phyloP scores from a whole-genome alignment of 1,140 invertebrate species.

The Drosophila saltans region DNA sequence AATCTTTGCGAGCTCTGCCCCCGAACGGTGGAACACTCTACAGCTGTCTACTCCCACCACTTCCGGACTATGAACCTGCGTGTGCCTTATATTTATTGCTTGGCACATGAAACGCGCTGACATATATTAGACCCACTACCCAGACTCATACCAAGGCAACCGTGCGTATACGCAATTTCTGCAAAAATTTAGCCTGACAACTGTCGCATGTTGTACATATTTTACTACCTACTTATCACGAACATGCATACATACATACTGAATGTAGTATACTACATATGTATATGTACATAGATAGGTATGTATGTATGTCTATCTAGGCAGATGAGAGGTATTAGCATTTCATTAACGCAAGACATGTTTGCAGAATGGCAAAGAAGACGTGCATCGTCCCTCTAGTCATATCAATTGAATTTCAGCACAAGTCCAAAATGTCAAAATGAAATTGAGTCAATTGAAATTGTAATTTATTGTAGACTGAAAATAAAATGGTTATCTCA shows the following conservation, averaged over 20 bases:
- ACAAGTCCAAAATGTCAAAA: constrained; percentile 1
- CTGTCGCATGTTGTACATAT: constrained; percentile 8
- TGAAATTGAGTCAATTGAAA: constrained; percentile 8
- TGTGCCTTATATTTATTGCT: constrained; percentile 56
- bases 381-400: not conserved
- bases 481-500: not conserved
- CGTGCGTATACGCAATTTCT: constrained; percentile 66
- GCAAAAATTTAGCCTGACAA: constrained; percentile 48
- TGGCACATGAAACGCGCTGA: constrained; percentile 35
- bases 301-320: not conserved
- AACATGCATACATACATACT: not conserved
- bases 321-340: constrained; percentile 5
- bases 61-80: constrained; percentile 26
- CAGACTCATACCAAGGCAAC: constrained; percentile 9
- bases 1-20: constrained; percentile 41
- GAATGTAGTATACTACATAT: not conserved
- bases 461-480: not conserved
- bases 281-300: not conserved
- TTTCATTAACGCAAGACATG: constrained; percentile 4
- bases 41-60: not conserved
- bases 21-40: not conserved
- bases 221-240: constrained; percentile 21
- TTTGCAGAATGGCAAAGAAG: not conserved
- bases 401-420: constrained; percentile 5
- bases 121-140: constrained; percentile 28